Base-by-base conservation (phyloP, 2,113 vertebrate species). In the Pagrus major region DNA sequence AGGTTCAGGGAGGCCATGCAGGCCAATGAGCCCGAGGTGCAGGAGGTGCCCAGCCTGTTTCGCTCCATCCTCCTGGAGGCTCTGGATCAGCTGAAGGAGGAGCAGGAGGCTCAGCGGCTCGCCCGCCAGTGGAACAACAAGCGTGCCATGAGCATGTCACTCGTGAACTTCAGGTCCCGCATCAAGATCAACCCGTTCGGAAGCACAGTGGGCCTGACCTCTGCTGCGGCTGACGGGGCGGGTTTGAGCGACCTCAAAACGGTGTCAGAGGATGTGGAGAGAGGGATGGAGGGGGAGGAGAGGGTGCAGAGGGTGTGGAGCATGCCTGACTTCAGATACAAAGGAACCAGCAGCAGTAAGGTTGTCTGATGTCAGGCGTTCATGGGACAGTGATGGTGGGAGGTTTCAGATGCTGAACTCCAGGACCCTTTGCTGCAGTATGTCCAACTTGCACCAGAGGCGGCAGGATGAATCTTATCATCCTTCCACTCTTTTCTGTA, bases 221-320 rank as follows among this genome's bases (percentile, higher is more conserved):
- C 94, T 2, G 18, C 75, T 0, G 81, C 9, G 44, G 74, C 80
- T 0, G 90, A 76, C 5, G 92, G 84, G 64, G 59, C 78, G 11
- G 88, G 55, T 14, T 1, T 91, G 55, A 90, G 88, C 0, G 91
- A 95, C 86, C 97, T 99, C 71, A 97, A 95, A 81, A 99, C 98
- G 16, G 96, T 99, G 86, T 98, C 97, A 0, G 97, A 97, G 88
- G 97, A 99, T 0, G 98, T 99, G 86, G 98, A 99, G 89, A 93
- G 93, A 54, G 96, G 94, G 58, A 67, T 52, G 71, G 81, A 82
- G 25, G 81, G 25, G 31, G 78, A 63, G 6, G 89, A 90, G 55
- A 27, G 94, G 89, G 27, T 91, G 70, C 95, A 93, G 25, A 95
- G 97, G 51, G 89, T 96, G 72, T 98, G 97, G 97, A 99, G 97